phyloP scores from a whole-genome alignment of 2,888 invertebrate genomes.

The Phragmatobia fuliginosa region DNA sequence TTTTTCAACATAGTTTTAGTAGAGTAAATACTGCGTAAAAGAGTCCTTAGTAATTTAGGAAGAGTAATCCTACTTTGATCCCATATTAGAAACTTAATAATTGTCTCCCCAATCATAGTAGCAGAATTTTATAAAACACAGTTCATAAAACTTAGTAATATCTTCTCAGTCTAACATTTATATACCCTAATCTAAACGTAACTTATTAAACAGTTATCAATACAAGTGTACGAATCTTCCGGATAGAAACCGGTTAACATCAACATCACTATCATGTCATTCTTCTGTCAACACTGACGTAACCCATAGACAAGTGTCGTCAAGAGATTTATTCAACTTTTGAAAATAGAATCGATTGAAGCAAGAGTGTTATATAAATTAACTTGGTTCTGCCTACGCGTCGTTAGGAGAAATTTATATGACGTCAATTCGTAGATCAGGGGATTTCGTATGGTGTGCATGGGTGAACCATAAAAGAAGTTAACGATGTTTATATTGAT shows the following conservation, averaged over 20 bases:
- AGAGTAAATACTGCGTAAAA: too few relatives aligned
- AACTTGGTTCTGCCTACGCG: constrained; percentile 3
- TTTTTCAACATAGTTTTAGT: too few relatives aligned
- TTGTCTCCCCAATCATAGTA: too few relatives aligned
- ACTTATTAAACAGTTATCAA: background rate
- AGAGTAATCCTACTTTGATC: too few relatives aligned
- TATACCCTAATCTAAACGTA: too few relatives aligned
- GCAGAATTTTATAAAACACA: too few relatives aligned
- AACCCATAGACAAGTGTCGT: constrained; percentile 8
- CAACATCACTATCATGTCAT: background rate
- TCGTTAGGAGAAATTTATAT: constrained; percentile 10
- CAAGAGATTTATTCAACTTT: constrained; percentile 15
- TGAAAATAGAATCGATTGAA: constrained; percentile 14
- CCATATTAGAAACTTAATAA: too few relatives aligned
- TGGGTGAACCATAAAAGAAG: background rate
- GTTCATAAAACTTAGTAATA: too few relatives aligned
- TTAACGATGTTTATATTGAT: background rate
- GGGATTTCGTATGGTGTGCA: background rate
- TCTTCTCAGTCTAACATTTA: too few relatives aligned
- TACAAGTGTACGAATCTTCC: background rate
- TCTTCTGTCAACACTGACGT: constrained; percentile 7
- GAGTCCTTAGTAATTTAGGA: background rate
- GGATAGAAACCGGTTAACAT: background rate
- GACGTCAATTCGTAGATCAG: constrained; percentile 15
- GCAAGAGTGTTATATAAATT: constrained; percentile 15